Conservation (phyloP, 2,888 invertebrate genomes). For the Micoletzkya japonica region DNA sequence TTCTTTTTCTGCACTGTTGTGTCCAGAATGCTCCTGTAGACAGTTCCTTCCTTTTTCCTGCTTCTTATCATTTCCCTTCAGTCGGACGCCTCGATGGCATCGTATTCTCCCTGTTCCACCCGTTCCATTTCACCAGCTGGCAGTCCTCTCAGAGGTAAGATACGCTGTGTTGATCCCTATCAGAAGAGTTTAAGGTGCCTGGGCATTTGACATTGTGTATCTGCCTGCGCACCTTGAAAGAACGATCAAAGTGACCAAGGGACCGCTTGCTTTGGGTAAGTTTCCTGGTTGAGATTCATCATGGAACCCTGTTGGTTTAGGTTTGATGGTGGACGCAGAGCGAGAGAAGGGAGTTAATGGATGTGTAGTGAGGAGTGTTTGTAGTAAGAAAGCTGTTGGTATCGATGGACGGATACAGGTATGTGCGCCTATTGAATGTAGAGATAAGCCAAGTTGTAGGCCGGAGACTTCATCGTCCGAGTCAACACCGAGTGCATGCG, state of each 20-base stretch:
- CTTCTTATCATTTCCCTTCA: slow-evolving; percentile 30
- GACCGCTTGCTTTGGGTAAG: slow-evolving; percentile 69
- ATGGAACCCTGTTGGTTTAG: no score
- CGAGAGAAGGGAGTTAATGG: slow-evolving; percentile 72
- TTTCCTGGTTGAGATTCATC: neutral
- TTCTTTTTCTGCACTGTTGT: neutral
- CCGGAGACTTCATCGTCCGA: slow-evolving; percentile 71
- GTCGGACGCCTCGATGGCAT: slow-evolving; percentile 61
- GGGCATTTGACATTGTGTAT: slow-evolving; percentile 64
- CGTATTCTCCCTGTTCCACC: slow-evolving; percentile 59
- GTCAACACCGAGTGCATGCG: slow-evolving; percentile 72
- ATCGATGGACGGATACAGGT: slow-evolving; percentile 70
- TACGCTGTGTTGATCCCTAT: neutral
- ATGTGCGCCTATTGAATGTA: neutral
- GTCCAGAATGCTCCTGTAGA: neutral
- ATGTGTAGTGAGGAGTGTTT: slow-evolving; percentile 68
- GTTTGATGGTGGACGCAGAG: slow-evolving; percentile 70
- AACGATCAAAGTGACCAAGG: slow-evolving; percentile 70
- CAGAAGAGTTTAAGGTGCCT: slow-evolving; percentile 43
- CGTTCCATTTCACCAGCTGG: slow-evolving; percentile 59
- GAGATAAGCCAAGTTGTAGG: slow-evolving; percentile 34
- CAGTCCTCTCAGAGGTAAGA: slow-evolving; percentile 39
- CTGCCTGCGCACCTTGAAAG: slow-evolving; percentile 70
- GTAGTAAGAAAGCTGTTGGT: slow-evolving; percentile 69
- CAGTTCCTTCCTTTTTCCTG: neutral